These are phyloP conservation scores for Ophion slaviceki DNA, from an alignment of 2,888 invertebrate species.

Conservation along the genomic window DNA sequence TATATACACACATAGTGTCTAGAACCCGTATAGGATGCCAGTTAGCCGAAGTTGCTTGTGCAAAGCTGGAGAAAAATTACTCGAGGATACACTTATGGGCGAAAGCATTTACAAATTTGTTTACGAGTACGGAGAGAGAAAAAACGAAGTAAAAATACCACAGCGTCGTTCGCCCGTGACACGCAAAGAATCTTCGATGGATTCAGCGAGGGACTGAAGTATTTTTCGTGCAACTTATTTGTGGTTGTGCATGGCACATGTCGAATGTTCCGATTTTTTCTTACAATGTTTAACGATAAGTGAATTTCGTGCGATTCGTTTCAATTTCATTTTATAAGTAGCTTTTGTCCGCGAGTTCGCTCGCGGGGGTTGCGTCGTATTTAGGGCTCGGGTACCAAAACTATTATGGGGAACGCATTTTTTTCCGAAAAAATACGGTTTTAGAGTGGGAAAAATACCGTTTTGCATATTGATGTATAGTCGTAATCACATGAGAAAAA, in stretches of 20 bases:
- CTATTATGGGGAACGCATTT: no score
- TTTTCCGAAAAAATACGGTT: no score
- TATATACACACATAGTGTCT: background rate
- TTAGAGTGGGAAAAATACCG: no score
- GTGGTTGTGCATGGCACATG: background rate
- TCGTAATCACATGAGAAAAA: no score
- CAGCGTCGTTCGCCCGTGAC: background rate
- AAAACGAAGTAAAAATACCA: background rate
- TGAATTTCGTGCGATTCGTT: no score
- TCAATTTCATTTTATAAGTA: no score
- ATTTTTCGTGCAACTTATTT: constrained; percentile 10
- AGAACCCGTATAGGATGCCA: background rate
- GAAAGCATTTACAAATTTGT: constrained; percentile 14
- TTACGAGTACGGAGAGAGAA: constrained; percentile 15
- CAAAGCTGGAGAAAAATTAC: constrained; percentile 32
- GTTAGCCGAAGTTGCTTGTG: constrained; percentile 3
- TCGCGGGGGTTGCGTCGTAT: no score
- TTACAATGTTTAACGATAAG: background rate
- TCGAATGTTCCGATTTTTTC: background rate
- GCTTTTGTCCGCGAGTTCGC: no score
- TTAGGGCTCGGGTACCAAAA: no score
- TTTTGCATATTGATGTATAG: no score
- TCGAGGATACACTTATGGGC: constrained; percentile 2
- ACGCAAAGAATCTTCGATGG: constrained; percentile 12
- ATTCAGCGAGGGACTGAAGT: constrained; percentile 3